Evolutionary conservation across 2,888 invertebrate genomes (phyloP).

Genomic region (Rhagonycha lutea): DNA sequence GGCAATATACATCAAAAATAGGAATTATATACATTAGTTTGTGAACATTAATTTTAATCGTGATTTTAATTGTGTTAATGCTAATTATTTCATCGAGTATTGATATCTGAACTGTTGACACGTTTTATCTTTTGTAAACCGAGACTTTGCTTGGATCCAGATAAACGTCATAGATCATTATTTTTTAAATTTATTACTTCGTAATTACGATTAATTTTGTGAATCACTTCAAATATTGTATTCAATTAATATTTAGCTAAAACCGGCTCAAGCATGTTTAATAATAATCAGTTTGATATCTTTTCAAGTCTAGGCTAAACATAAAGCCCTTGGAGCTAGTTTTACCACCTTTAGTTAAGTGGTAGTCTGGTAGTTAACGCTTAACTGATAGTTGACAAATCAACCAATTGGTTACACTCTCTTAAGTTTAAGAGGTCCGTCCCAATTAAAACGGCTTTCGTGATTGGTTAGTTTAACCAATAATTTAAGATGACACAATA

Average conservation of each 20-base stretch:
- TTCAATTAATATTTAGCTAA: not conserved
- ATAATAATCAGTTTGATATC: not conserved
- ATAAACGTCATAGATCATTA: conserved; percentile 8
- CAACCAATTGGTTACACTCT: too few species aligned
- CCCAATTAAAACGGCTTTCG: too few species aligned
- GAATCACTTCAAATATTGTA: not conserved
- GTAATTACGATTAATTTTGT: not conserved
- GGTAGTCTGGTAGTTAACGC: too few species aligned
- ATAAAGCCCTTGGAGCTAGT: too few species aligned
- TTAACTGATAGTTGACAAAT: too few species aligned
- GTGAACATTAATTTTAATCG: not conserved
- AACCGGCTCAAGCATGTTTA: not conserved
- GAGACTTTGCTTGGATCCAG: conserved; percentile 19
- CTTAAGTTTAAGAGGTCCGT: too few species aligned
- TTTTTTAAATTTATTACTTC: not conserved
- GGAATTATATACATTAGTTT: not conserved
- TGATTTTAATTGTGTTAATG: not conserved
- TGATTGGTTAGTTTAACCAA: too few species aligned
- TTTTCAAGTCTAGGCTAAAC: not conserved
- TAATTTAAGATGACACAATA: too few species aligned
- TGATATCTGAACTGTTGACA: conserved; percentile 50
- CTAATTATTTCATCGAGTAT: conserved; percentile 20
- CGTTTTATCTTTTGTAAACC: conserved; percentile 11
- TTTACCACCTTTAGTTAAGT: too few species aligned
- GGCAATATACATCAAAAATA: not conserved